These are phyloP conservation scores for Steatornis caripensis DNA, from an alignment of 2,113 vertebrate genomes.

Conservation along the genomic window DNA sequence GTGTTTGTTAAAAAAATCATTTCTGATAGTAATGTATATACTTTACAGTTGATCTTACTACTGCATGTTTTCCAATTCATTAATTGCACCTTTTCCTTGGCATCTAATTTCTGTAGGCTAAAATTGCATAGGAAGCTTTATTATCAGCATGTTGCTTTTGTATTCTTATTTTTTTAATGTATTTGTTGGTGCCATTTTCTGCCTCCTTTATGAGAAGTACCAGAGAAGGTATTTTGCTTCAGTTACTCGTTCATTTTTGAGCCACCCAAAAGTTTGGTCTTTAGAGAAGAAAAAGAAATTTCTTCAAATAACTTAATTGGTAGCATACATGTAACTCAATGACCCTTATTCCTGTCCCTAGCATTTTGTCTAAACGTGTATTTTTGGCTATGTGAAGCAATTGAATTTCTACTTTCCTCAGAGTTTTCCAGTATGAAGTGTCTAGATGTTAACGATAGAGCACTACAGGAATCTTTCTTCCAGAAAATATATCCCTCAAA, in stretches of 20 bases:
- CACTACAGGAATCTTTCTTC: constrained; percentile 44
- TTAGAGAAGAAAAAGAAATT: not conserved
- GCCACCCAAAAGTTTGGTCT: not conserved
- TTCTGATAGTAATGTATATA: constrained; percentile 23
- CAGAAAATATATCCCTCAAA: constrained; percentile 4
- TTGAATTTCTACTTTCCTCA: not conserved
- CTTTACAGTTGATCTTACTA: not conserved
- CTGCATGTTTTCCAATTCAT: not conserved
- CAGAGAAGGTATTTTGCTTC: not conserved
- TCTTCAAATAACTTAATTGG: not conserved
- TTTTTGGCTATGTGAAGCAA: constrained; percentile 5
- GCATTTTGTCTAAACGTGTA: not conserved
- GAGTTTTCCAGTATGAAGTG: constrained; percentile 44
- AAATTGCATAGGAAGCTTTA: not conserved
- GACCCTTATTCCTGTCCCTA: not conserved
- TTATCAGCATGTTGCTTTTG: not conserved
- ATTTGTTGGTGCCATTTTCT: not conserved
- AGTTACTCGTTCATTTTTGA: not conserved
- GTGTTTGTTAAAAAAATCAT: not conserved
- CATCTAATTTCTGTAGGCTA: not conserved
- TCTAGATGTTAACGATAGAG: constrained; percentile 60
- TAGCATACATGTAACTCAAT: not conserved
- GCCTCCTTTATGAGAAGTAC: not conserved
- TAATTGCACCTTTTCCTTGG: not conserved
- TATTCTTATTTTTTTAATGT: not conserved